These are phyloP conservation scores for Acipenser ruthenus DNA, from an alignment of 2,797 vertebrate species.

Conservation along the genomic window DNA sequence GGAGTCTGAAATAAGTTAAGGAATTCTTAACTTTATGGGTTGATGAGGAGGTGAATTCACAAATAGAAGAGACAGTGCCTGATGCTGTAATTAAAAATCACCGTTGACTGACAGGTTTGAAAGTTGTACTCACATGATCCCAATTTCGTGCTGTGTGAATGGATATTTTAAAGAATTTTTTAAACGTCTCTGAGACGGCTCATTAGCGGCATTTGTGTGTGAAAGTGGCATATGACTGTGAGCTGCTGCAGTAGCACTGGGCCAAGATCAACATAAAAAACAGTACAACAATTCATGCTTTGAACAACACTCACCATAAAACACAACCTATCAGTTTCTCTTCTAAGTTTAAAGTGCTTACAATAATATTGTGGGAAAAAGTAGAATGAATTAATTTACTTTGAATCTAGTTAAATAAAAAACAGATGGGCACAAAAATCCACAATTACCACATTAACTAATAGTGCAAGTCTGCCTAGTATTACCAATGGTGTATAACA, in stretches of 20 bases:
- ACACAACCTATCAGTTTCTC: conserved; percentile 20
- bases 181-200: no score
- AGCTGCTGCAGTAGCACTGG: conserved; percentile 21
- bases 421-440: conserved; percentile 5
- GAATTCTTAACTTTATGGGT: no score
- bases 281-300: conserved; percentile 32
- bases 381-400: conserved; percentile 22
- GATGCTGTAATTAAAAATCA: no score
- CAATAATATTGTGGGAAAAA: conserved; percentile 26
- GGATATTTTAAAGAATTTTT: no score
- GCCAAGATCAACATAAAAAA: conserved; percentile 36
- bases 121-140: no score
- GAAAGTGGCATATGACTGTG: not conserved
- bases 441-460: conserved; percentile 13
- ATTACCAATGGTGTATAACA: no score
- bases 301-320: conserved; percentile 13
- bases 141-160: no score
- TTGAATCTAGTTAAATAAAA: conserved; percentile 15
- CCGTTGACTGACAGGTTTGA: no score
- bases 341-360: conserved; percentile 30
- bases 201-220: no score
- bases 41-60: no score
- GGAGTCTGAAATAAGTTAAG: no score
- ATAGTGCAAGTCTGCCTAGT: not conserved
- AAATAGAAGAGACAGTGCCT: no score